These are phyloP conservation scores for Tineola bisselliella DNA, from an alignment of 2,888 invertebrate species.

Conservation along the genomic window DNA sequence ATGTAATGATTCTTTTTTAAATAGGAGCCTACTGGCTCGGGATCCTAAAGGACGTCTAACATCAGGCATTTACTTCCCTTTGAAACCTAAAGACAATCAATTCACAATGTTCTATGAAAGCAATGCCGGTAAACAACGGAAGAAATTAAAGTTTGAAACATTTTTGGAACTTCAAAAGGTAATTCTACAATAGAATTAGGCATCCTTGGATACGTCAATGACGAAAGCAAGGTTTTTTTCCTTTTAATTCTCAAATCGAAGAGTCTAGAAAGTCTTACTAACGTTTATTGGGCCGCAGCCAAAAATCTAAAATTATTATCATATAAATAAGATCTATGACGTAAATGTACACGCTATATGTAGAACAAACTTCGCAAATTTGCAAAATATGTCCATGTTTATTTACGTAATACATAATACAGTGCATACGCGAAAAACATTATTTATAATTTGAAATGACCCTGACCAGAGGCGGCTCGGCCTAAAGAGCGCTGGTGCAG, in stretches of 20 bases:
- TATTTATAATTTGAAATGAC: too few relatives aligned
- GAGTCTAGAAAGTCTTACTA: too few relatives aligned
- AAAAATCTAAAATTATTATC: neutral
- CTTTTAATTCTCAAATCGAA: too few relatives aligned
- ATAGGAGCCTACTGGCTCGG: conserved; percentile 79
- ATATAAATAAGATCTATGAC: neutral
- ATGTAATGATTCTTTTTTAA: conserved; percentile 24
- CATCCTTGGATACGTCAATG: too few relatives aligned
- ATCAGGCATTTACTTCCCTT: conserved; percentile 87
- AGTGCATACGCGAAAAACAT: too few relatives aligned
- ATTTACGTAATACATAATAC: too few relatives aligned
- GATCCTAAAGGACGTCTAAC: conserved; percentile 84
- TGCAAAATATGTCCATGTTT: too few relatives aligned
- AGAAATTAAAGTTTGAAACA: conserved; percentile 79
- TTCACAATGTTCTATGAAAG: conserved; percentile 85
- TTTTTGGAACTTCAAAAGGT: conserved; percentile 75
- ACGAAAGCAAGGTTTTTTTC: too few relatives aligned
- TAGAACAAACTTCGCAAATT: too few relatives aligned
- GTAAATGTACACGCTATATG: neutral
- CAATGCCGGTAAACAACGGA: conserved; percentile 74
- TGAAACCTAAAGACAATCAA: conserved; percentile 70
- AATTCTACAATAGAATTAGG: too few relatives aligned
- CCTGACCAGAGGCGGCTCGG: too few relatives aligned
- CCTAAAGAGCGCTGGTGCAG: too few relatives aligned
- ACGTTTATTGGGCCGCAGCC: neutral